Evolutionary conservation across 2,113 vertebrate species (phyloP), one percentile per base, ranked within the genome.

Genomic region (Vulpes lagopus): DNA sequence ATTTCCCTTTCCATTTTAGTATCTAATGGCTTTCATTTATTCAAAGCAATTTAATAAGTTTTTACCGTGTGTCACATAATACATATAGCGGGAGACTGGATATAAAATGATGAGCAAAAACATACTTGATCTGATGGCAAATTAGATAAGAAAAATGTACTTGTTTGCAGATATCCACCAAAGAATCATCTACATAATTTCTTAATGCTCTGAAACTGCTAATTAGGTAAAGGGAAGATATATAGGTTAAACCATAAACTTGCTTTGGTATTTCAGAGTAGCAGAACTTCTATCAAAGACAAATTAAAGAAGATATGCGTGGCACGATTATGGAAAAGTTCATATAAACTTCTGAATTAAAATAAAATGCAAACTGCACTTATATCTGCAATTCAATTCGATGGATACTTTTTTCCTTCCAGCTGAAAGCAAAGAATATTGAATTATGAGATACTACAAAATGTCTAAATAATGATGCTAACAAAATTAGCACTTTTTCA

Each of bases 261-360:
- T 97, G 65, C 98, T 96, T 96, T 97, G 98, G 51, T 79, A 93
- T 97, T 97, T 89, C 15, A 97, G 62, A 57, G 30, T 23, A 92
- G 12, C 3, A 83, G 8, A 90, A 86, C 53, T 79, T 51, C 78
- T 14, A 89, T 92, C 23, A 83, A 96, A 97, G n/a, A 49, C 79
- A 97, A 96, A 97, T 83, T 79, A 97, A 94, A 85, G 16, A 57
- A 96, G 82, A 98, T 67, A 22, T 78, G 96, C 60, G 89, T 59
- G 93, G 95, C 85, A 98, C 1, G 0, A 79, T 73, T 35, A 95
- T 97, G 74, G 11, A 92, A 97, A 98, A 96, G 80, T 82, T 97
- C 95, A 86, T 81, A 86, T 81, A 90, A 94, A 96, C 79, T 79
- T 74, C 62, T 25, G 15, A 98, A 94, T 96, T 96, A 87, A 98